These are phyloP conservation scores for Bubalus kerabau DNA, from an alignment of 2,113 vertebrate genomes.

Conservation along the genomic window DNA sequence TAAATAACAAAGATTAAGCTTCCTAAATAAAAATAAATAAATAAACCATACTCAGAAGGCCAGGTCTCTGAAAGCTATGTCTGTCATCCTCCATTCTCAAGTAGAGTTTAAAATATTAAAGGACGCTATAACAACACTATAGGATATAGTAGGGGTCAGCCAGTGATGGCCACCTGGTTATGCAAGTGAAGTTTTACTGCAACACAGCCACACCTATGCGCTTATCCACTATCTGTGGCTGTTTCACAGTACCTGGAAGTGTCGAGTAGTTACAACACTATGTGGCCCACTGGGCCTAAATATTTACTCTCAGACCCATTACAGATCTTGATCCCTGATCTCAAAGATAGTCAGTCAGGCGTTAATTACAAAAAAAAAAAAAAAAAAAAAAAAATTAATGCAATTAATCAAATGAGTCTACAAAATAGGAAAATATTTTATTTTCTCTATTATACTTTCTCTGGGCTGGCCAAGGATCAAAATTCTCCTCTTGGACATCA, in stretches of 20 bases:
- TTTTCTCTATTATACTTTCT: neutral
- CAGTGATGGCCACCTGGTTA: neutral
- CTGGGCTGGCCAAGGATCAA: neutral
- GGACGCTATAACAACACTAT: neutral
- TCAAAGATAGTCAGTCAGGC: neutral
- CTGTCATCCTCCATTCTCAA: neutral
- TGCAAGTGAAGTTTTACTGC: constrained; percentile 19
- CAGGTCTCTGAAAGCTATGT: neutral
- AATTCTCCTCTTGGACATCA: neutral
- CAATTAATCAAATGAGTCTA: neutral
- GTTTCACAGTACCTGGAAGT: neutral
- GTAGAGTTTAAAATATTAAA: neutral
- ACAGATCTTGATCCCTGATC: neutral
- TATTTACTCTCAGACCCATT: neutral
- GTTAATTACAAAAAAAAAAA: neutral
- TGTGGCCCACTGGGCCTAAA: neutral
- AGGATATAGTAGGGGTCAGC: neutral
- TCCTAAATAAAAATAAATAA: neutral
- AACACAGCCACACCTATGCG: neutral
- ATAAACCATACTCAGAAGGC: neutral
- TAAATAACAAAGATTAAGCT: neutral
- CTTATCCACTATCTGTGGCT: neutral
- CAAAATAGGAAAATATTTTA: neutral
- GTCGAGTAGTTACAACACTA: neutral
- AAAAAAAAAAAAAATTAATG: neutral